Conservation (phyloP, 2,888 invertebrate genomes). For the Phortica magna region DNA sequence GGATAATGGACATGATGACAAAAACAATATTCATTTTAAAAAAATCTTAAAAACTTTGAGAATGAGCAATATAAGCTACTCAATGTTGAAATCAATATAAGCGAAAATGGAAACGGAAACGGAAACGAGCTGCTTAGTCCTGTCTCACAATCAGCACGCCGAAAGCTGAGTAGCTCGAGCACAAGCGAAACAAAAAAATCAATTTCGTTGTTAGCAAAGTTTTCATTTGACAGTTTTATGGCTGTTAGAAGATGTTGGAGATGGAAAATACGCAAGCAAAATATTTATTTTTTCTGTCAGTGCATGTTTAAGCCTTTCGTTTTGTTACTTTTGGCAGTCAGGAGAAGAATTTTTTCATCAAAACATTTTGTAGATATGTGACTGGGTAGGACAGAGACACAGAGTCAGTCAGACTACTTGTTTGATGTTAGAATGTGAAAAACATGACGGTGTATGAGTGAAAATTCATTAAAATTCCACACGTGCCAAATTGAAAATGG, state of each 20-base stretch:
- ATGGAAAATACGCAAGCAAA: not conserved
- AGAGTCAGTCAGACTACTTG: not conserved
- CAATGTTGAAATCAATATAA: not conserved
- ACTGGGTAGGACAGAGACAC: not conserved
- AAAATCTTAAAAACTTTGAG: not conserved
- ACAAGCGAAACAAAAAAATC: not conserved
- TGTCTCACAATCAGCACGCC: not conserved
- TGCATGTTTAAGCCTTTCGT: not conserved
- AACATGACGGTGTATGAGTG: not conserved
- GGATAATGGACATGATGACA: not conserved
- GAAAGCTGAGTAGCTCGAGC: not conserved
- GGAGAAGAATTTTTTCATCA: not conserved
- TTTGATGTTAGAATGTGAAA: not conserved
- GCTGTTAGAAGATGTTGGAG: conserved; percentile 1
- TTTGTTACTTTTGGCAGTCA: not conserved
- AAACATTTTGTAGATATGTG: not conserved
- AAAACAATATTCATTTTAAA: conserved; percentile 3
- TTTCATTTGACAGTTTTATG: conserved; percentile 19
- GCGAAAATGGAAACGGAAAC: conserved; percentile 2
- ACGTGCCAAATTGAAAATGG: not conserved
- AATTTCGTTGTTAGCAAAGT: not conserved
- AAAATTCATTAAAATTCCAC: not conserved
- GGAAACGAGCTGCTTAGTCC: conserved; percentile 1
- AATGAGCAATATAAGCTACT: not conserved
- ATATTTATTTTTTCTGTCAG: not conserved